Evolutionary conservation across 2,888 invertebrate genomes (phyloP), one percentile per base, ranked within the genome.

Genomic region (Clanis bilineata): DNA sequence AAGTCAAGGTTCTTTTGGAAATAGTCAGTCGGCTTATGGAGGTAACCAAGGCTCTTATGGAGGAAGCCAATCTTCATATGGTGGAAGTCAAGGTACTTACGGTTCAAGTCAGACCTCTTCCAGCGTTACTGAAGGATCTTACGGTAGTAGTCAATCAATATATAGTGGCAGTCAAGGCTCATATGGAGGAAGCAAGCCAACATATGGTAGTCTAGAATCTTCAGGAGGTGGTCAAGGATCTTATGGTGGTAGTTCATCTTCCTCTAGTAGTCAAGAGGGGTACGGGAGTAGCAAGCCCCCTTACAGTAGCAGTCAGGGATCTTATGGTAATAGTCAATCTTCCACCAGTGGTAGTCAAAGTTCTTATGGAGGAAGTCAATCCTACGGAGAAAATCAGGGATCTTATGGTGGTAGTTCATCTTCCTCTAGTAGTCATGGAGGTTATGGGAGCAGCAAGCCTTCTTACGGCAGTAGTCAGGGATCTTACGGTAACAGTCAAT

Each of bases 391-490:
- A 12, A 39, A n/a, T 22, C 56, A 36, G 7, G 22, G 22, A n/a
- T 22, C 56, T 22, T 63, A 67, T 28, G 69, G 63, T n/a, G 65
- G 56, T 10, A 64, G 58, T 32, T 59, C 64, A 7, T 54, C 61
- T 5, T 63, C 65, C 56, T 59, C 59, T 5, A 57, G 22, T 43
- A 57, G 32, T 32, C 61, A 57, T 39, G 39, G 28, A n/a, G 18
- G 28, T 25, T 62, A 64, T 1, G 47, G 56, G 18, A 64, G 43
- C 25, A 54, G 32, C 28, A 32, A 57, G 12, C n/a, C n/a, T n/a
- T 23, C 38, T 25, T 62, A 64, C 2, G 47, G 56, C 18, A 64
- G 43, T 36, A 54, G 32, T 21, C 44, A 57, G 12, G 43, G 43
- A 1, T 43, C 57, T 18, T 63, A 67, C 23, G 68, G 63, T 15